Evolutionary conservation across 2,113 vertebrate genomes (phyloP).

Genomic region (Rousettus leschenaultii): DNA sequence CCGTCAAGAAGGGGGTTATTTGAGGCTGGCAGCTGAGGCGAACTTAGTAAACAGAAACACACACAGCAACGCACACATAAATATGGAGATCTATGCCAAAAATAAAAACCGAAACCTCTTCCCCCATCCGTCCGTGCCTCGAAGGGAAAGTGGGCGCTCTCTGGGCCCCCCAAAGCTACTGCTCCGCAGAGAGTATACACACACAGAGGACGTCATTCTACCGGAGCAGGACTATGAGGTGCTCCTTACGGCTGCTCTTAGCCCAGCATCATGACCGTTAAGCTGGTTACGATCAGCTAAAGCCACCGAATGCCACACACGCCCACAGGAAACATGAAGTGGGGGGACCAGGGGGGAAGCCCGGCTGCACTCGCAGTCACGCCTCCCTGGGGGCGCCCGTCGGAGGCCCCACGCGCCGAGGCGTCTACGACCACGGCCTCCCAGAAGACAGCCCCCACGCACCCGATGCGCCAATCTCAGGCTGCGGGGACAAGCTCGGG

Average conservation of each 20-base stretch:
- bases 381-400: neutral
- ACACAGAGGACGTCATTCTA: fast-evolving
- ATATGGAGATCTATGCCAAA: neutral
- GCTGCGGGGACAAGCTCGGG: too few species aligned
- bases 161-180: neutral
- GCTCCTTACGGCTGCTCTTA: fast-evolving
- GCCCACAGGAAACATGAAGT: neutral
- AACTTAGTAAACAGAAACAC: neutral
- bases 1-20: neutral
- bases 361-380: fast-evolving
- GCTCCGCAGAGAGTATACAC: neutral
- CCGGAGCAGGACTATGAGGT: neutral
- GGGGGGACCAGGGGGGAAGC: fast-evolving
- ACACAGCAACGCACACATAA: neutral
- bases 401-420: neutral
- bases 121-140: neutral
- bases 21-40: conserved; percentile 20
- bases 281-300: fast-evolving
- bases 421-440: neutral
- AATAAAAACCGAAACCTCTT: neutral
- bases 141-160: neutral
- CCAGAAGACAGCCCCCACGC: neutral
- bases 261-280: neutral
- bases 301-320: fast-evolving
- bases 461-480: neutral